Percentiles rank a stretch among this genome's conserved stretches.
Evolutionary conservation across 2,888 invertebrate species (phyloP).

Genomic region (Pseudoips prasinana): DNA sequence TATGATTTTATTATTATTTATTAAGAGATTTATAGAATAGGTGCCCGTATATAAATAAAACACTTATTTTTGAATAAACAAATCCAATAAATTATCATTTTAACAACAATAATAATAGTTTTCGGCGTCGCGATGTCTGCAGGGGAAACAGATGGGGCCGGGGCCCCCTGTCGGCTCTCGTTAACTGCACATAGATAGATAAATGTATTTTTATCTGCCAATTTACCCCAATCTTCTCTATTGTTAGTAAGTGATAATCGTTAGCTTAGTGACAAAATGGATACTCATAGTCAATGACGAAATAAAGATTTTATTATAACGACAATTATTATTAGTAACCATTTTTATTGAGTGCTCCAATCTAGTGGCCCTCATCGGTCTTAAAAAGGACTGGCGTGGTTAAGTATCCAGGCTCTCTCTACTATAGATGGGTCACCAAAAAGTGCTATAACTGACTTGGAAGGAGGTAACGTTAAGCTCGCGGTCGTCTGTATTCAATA

Average conservation of each 20-base stretch:
- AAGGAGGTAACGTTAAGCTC: too few species aligned
- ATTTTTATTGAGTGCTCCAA: too few species aligned
- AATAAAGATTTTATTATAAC: conserved; percentile 18
- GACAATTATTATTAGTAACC: too few species aligned
- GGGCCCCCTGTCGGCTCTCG: conserved; percentile 63
- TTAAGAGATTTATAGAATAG: conserved; percentile 15
- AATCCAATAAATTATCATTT: conserved; percentile 37
- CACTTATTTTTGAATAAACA: conserved; percentile 31
- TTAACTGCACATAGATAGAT: conserved; percentile 70
- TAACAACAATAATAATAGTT: conserved; percentile 56
- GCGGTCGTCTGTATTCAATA: too few species aligned
- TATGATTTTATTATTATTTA: too few species aligned
- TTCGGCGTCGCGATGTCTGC: conserved; percentile 62
- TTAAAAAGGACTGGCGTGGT: too few species aligned
- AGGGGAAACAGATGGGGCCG: conserved; percentile 59
- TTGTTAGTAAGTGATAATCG: conserved; percentile 64
- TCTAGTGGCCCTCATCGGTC: too few species aligned
- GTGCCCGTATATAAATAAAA: conserved; percentile 12
- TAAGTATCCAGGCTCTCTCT: too few species aligned
- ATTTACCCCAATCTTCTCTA: conserved; percentile 75
- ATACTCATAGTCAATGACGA: conserved; percentile 20
- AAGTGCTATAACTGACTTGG: too few species aligned
- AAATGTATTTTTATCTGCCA: conserved; percentile 77
- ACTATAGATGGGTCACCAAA: too few species aligned
- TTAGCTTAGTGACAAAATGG: conserved; percentile 48